Conservation (phyloP, 2,888 invertebrate species). For the Byasa hedistus region DNA sequence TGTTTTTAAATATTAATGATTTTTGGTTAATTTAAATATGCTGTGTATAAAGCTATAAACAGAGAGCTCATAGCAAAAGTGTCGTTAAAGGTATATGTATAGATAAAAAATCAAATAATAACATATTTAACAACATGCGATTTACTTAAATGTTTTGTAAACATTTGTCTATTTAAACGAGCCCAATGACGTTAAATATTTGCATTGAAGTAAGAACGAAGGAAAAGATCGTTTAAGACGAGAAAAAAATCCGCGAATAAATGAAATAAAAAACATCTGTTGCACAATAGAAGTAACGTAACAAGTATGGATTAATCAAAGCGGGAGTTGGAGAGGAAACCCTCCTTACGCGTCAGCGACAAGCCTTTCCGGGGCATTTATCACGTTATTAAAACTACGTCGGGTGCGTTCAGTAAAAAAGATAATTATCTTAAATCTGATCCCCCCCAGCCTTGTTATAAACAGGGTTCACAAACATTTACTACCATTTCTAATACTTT, state of each 20-base stretch:
- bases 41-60: too few relatives aligned
- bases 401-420: slow-evolving; percentile 75
- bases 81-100: too few relatives aligned
- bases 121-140: too few relatives aligned
- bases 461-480: slow-evolving; percentile 53
- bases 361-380: slow-evolving; percentile 78
- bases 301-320: slow-evolving; percentile 68
- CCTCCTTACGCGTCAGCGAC: slow-evolving; percentile 72
- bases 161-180: neutral
- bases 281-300: slow-evolving; percentile 62
- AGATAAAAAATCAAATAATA: too few relatives aligned
- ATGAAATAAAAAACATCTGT: slow-evolving; percentile 74
- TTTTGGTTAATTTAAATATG: too few relatives aligned
- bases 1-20: too few relatives aligned
- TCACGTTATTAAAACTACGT: slow-evolving; percentile 76
- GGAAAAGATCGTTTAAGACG: slow-evolving; percentile 9
- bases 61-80: too few relatives aligned
- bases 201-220: neutral
- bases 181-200: neutral
- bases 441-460: slow-evolving; percentile 69
- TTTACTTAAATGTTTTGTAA: too few relatives aligned
- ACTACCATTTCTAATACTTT: neutral
- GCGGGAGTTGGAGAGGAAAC: slow-evolving; percentile 47
- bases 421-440: slow-evolving; percentile 76
- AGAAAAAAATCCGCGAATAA: slow-evolving; percentile 44